phyloP scores from a whole-genome alignment of 2,113 vertebrate species.

The Natator depressus region DNA sequence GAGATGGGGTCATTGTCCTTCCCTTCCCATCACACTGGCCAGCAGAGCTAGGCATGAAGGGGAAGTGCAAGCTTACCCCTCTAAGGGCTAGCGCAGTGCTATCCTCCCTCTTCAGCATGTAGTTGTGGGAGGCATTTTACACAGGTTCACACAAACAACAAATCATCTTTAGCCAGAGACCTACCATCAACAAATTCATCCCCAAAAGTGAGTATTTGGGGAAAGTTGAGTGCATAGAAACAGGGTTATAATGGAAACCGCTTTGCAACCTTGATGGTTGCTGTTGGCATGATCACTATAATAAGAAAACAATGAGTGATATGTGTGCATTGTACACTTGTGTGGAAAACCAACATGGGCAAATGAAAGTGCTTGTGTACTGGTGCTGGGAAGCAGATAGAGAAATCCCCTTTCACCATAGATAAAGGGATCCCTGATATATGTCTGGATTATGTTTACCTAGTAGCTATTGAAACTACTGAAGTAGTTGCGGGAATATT shows the following conservation, averaged over 20 bases:
- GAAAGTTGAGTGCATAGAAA: background rate
- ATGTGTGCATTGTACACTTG: background rate
- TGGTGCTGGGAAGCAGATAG: background rate
- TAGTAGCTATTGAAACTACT: background rate
- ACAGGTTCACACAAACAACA: background rate
- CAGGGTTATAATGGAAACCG: background rate
- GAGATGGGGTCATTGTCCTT: background rate
- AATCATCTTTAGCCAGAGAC: too few relatives aligned
- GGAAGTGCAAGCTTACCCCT: background rate
- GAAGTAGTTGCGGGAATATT: background rate
- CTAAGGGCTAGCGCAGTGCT: background rate
- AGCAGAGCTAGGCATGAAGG: background rate
- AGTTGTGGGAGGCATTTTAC: background rate
- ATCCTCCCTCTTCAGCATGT: background rate
- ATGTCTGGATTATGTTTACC: background rate
- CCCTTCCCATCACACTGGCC: background rate
- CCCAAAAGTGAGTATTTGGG: background rate
- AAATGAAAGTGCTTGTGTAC: background rate
- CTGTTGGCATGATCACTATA: background rate
- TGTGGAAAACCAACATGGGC: background rate
- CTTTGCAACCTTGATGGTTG: background rate
- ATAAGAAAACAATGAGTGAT: background rate
- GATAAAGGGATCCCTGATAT: background rate
- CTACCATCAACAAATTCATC: background rate
- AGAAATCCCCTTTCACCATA: background rate